Percentiles rank a stretch among this genome's conserved stretches.
These are phyloP conservation scores for Ectobius pallidus DNA, from an alignment of 2,888 invertebrate genomes.

Conservation along the genomic window DNA sequence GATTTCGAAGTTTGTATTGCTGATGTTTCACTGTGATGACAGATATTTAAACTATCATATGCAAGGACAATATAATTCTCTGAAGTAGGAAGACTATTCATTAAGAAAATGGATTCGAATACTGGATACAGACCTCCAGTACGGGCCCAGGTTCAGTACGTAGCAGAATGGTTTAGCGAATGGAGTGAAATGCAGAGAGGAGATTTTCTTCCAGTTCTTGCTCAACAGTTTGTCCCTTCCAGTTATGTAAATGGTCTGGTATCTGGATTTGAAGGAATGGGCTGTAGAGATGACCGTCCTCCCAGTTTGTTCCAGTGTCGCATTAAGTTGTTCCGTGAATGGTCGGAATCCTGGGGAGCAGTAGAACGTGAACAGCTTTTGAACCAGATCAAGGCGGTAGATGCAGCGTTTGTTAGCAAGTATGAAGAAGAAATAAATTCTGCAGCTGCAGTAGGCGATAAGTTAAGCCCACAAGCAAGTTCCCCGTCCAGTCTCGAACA, in stretches of 20 bases:
- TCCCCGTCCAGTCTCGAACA: background rate
- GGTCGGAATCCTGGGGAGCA: conserved; percentile 79
- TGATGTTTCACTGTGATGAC: too few species aligned
- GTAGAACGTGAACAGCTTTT: conserved; percentile 74
- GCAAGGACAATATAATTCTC: too few species aligned
- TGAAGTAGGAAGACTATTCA: too few species aligned
- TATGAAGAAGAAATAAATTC: conserved; percentile 51
- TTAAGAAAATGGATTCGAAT: conserved; percentile 44
- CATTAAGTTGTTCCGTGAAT: conserved; percentile 83
- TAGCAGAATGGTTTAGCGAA: conserved; percentile 86
- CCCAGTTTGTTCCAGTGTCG: conserved; percentile 84
- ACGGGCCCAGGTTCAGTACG: conserved; percentile 79
- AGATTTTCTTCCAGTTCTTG: conserved; percentile 79
- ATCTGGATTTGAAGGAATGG: conserved; percentile 68
- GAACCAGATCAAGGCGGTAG: conserved; percentile 72
- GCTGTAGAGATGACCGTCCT: conserved; percentile 69
- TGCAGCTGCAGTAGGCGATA: background rate
- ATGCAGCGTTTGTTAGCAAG: conserved; percentile 74
- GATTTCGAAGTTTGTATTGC: too few species aligned
- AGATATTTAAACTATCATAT: too few species aligned
- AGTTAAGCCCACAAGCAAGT: background rate
- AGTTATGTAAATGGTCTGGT: conserved; percentile 76
- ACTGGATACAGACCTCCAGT: conserved; percentile 52
- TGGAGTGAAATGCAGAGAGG: conserved; percentile 87
- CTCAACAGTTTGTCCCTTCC: conserved; percentile 66